phyloP scores from a whole-genome alignment of 2,797 vertebrate species.

The Halcyon smyrnensis region DNA sequence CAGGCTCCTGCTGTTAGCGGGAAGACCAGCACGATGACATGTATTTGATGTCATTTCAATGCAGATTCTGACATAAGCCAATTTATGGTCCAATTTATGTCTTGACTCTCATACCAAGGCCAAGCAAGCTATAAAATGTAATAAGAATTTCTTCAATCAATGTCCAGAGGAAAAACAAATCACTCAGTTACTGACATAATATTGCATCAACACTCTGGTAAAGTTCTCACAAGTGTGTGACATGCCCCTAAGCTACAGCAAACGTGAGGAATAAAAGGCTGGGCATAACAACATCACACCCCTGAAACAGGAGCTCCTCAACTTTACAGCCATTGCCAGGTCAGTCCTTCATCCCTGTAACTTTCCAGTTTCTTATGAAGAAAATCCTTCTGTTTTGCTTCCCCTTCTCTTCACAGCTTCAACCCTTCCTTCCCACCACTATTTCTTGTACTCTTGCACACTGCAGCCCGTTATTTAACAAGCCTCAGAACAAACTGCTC shows the following conservation, averaged over 20 bases:
- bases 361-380: constrained; percentile 48
- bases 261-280: constrained; percentile 48
- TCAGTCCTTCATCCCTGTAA: constrained; percentile 51
- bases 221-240: constrained; percentile 79
- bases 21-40: constrained; percentile 65
- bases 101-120: constrained; percentile 79
- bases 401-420: background rate
- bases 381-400: constrained; percentile 24
- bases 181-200: constrained; percentile 78
- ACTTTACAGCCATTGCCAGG: constrained; percentile 52
- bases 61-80: constrained; percentile 80
- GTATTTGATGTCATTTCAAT: constrained; percentile 78
- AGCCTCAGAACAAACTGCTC: constrained; percentile 20
- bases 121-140: constrained; percentile 83
- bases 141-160: constrained; percentile 86
- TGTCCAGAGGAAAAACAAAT: constrained; percentile 84
- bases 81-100: constrained; percentile 84
- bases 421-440: background rate
- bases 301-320: constrained; percentile 21
- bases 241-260: constrained; percentile 71
- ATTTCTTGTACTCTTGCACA: background rate
- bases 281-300: background rate
- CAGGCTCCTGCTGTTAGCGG: constrained; percentile 59
- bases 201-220: constrained; percentile 76
- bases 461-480: constrained; percentile 36